These are phyloP conservation scores for Galbula dea DNA, from an alignment of 2,113 vertebrate genomes.

Conservation along the genomic window DNA sequence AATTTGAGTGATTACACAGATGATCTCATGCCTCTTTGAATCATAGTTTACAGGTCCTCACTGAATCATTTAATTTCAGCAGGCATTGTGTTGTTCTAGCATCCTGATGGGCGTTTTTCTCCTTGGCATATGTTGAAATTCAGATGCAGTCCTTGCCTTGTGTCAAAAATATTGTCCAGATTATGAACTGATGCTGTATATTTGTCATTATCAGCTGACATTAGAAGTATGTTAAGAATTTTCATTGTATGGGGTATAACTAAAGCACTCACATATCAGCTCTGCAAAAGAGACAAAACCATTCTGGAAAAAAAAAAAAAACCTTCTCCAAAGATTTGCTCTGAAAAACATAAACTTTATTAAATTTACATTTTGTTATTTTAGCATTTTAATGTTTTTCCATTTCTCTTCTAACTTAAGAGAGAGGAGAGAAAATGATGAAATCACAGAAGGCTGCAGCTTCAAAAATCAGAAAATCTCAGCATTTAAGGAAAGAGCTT, in stretches of 20 bases:
- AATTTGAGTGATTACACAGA: conserved; percentile 28
- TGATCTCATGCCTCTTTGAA: not conserved
- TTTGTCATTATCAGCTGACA: not conserved
- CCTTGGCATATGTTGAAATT: conserved; percentile 1
- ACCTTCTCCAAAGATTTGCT: not conserved
- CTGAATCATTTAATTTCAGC: not conserved
- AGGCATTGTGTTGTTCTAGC: not conserved
- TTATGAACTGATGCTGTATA: not conserved
- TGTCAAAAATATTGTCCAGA: not conserved
- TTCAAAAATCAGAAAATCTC: not conserved
- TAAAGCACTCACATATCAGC: not conserved
- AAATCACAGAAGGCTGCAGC: not conserved
- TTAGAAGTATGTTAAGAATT: not conserved
- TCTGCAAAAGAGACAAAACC: not conserved
- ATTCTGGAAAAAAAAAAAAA: not conserved
- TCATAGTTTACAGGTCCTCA: not conserved
- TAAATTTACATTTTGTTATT: not conserved
- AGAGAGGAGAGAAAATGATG: not conserved
- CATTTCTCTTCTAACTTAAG: not conserved
- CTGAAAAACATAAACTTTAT: not conserved
- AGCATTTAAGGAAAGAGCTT: not conserved
- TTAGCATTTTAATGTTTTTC: not conserved
- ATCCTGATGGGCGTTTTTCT: not conserved
- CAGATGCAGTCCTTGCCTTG: not conserved
- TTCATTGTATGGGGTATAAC: not conserved